Percentiles rank a stretch among this genome's conserved stretches.
Conservation (phyloP, 2,113 vertebrate species). For the Hymenochirus boettgeri region DNA sequence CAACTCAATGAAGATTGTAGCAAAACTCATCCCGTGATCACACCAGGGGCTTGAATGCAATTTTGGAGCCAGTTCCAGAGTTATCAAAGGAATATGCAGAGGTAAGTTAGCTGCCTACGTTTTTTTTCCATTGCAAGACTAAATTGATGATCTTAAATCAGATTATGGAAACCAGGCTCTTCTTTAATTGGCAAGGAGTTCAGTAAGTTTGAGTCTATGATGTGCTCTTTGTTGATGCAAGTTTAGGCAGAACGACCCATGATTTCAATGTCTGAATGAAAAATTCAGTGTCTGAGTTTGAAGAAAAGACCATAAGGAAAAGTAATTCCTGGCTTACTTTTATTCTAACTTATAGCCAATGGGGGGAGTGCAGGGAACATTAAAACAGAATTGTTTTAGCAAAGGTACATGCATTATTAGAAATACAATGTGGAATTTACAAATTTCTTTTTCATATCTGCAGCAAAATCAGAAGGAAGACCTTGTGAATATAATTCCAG, state of each 20-base stretch:
- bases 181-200: conserved; percentile 57
- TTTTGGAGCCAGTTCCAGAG: conserved; percentile 87
- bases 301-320: conserved; percentile 79
- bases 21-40: conserved; percentile 85
- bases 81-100: conserved; percentile 93
- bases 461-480: conserved; percentile 93
- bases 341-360: conserved; percentile 63
- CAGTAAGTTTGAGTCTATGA: conserved; percentile 73
- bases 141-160: too few relatives aligned
- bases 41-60: conserved; percentile 96
- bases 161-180: too few relatives aligned
- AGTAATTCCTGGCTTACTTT: conserved; percentile 83
- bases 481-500: conserved; percentile 96
- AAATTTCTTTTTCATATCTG: conserved; percentile 44
- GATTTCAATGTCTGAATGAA: conserved; percentile 86
- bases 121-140: too few relatives aligned
- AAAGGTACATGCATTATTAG: conserved; percentile 42
- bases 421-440: conserved; percentile 18
- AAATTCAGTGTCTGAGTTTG: conserved; percentile 81
- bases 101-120: conserved; percentile 74
- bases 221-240: conserved; percentile 79
- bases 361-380: conserved; percentile 55
- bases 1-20: conserved; percentile 98
- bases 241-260: conserved; percentile 76
- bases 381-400: conserved; percentile 48